These are phyloP conservation scores for Rhinophrynus dorsalis DNA, from an alignment of 2,797 vertebrate species.

Conservation along the genomic window DNA sequence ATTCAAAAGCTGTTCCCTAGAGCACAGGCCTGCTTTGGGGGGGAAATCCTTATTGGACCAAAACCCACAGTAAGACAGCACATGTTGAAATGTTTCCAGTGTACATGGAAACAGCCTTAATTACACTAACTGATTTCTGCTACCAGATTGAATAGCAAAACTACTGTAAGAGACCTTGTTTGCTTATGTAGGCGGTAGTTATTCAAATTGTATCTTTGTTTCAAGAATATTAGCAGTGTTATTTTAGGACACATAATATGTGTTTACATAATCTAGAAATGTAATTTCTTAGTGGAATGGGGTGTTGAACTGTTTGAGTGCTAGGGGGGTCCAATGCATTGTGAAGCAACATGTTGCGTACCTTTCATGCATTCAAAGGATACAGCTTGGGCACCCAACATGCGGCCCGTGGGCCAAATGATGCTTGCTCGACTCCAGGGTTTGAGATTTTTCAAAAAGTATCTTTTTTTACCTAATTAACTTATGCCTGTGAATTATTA, in stretches of 20 bases:
- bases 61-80: constrained; percentile 6
- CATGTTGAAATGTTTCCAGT: constrained; percentile 17
- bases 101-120: constrained; percentile 15
- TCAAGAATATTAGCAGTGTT: not conserved
- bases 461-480: too few species aligned
- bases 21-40: constrained; percentile 1
- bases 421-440: too few species aligned
- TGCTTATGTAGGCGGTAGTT: not conserved
- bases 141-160: constrained; percentile 14
- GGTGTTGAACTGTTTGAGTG: too few species aligned
- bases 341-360: too few species aligned
- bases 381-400: too few species aligned
- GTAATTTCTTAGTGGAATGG: too few species aligned
- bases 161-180: not conserved
- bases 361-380: too few species aligned
- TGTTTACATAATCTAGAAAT: too few species aligned
- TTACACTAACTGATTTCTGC: constrained; percentile 2
- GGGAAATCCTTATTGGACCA: constrained; percentile 30
- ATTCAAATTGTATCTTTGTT: not conserved
- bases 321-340: too few species aligned
- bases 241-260: not conserved
- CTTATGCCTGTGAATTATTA: too few species aligned
- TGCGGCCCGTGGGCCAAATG: too few species aligned
- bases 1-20: constrained; percentile 13
- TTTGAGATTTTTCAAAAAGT: too few species aligned